A percentile compares a stretch with the other conserved stretches of the same genome.
Evolutionary conservation across 2,797 vertebrate species (phyloP).

Genomic region (Masticophis lateralis): DNA sequence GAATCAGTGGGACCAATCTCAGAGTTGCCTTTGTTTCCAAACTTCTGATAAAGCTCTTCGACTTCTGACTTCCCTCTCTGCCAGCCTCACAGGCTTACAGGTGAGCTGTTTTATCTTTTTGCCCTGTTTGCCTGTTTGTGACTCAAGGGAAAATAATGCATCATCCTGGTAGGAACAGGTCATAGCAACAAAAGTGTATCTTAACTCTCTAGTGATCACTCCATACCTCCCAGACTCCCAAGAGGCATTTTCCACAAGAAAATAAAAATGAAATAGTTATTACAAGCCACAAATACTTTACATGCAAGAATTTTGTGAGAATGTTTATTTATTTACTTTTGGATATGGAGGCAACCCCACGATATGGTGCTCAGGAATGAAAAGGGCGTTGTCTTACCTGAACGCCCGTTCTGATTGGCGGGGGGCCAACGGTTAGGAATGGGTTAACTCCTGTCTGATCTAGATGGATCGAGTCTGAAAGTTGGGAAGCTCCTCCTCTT

Average conservation of each 20-base stretch:
- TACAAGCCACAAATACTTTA: neutral
- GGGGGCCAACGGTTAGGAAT: too few relatives aligned
- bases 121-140: neutral
- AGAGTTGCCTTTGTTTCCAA: neutral
- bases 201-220: neutral
- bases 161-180: neutral
- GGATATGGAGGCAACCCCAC: neutral
- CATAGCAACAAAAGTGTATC: neutral
- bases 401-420: too few relatives aligned
- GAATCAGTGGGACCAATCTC: neutral
- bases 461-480: too few relatives aligned
- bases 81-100: neutral
- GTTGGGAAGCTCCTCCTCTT: too few relatives aligned
- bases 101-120: neutral
- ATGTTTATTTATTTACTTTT: neutral
- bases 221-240: neutral
- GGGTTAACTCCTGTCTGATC: too few relatives aligned
- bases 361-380: neutral
- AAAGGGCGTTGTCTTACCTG: neutral
- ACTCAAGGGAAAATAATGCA: neutral
- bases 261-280: neutral
- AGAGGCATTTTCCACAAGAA: neutral
- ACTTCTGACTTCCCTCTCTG: neutral
- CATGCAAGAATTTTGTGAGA: neutral
- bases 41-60: neutral